A percentile compares a stretch with the other conserved stretches of the same genome.
Evolutionary conservation across 2,113 vertebrate genomes (phyloP).

Genomic region (Spheniscus mendiculus): DNA sequence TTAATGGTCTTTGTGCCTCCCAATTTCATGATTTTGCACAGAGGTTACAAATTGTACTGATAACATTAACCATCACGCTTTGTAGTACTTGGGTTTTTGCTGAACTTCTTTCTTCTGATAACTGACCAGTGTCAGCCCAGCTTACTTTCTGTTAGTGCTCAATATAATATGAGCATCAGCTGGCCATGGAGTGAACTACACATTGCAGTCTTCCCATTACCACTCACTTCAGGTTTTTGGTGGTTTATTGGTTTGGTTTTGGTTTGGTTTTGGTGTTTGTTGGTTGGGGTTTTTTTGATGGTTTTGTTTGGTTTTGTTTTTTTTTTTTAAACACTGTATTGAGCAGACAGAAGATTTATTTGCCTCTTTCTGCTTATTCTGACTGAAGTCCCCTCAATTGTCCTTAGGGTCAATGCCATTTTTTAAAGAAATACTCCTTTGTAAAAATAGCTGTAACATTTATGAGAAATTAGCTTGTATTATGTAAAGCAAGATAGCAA

Average conservation of each 20-base stretch:
- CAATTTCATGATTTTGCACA: not conserved
- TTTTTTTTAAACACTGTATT: not conserved
- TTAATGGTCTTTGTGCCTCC: not conserved
- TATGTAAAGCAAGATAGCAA: conserved; percentile 45
- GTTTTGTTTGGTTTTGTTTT: not conserved
- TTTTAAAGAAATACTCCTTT: not conserved
- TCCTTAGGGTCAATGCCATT: not conserved
- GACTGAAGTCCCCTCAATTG: not conserved
- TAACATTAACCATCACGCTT: not conserved
- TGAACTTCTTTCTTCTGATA: not conserved
- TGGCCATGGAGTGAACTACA: not conserved
- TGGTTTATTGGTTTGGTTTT: not conserved
- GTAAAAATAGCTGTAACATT: not conserved
- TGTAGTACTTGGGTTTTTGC: not conserved
- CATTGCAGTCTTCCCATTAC: not conserved
- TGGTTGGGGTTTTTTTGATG: too few species aligned
- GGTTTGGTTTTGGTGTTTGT: not conserved
- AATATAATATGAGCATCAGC: not conserved
- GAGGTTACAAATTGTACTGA: not conserved
- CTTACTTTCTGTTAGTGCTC: not conserved
- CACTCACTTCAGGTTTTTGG: not conserved
- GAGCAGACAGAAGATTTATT: not conserved
- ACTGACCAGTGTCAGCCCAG: not conserved
- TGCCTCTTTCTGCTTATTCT: not conserved
- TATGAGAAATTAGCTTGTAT: not conserved